Conservation (phyloP, 2,888 invertebrate genomes). For the Digitonthophagus gazella region DNA sequence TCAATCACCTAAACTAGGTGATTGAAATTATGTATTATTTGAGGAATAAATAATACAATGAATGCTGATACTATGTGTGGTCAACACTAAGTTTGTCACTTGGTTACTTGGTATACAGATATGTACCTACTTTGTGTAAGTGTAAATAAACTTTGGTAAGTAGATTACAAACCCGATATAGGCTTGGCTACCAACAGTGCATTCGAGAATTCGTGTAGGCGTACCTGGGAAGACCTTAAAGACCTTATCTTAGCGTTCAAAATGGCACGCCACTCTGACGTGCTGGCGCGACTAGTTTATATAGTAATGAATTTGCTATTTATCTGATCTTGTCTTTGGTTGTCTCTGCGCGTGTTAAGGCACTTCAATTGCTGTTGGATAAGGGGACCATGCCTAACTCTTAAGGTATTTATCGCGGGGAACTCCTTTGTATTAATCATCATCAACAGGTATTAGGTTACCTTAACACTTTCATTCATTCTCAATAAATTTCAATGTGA, state of each 20-base stretch:
- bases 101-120: too few species aligned
- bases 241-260: background rate
- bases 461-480: too few species aligned
- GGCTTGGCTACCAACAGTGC: constrained; percentile 10
- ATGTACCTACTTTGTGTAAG: background rate
- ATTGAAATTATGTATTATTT: too few species aligned
- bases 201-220: constrained; percentile 7
- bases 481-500: too few species aligned
- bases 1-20: too few species aligned
- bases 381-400: constrained; percentile 1
- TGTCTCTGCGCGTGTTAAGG: constrained; percentile 14
- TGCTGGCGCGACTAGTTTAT: constrained; percentile 5
- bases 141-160: background rate
- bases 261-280: background rate
- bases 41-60: too few species aligned
- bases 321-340: constrained; percentile 11
- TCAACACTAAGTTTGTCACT: too few species aligned
- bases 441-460: background rate
- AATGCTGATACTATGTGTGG: too few species aligned
- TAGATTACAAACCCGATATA: constrained; percentile 12
- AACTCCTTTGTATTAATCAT: constrained; percentile 8
- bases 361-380: constrained; percentile 13
- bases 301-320: constrained; percentile 16
- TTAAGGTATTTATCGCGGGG: constrained; percentile 6
- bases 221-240: background rate